Evolutionary conservation across 1,140 invertebrate species (phyloP), one percentile per base, ranked within the genome.

Genomic region (Trachelipus rathkii): DNA sequence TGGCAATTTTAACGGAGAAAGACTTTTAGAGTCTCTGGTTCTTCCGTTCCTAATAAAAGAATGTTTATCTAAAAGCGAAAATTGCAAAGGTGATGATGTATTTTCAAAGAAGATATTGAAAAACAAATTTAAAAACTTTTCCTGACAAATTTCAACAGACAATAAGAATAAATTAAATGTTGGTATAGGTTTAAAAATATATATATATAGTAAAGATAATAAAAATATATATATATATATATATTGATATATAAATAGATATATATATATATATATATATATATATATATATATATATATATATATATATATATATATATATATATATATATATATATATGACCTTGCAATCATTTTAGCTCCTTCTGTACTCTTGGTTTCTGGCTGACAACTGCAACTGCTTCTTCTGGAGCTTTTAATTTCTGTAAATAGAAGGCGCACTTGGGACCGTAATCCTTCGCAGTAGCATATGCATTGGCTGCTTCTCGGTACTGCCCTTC

Each of bases 401-500:
- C 94, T 81, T 94, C 91, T 85, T 98, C 95, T 0, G 96, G 95
- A 87, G 96, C 95, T 84, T 96, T 95, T 13, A 98, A 87, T 84
- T 95, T 89, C 78, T 98, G 94, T 46, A 99, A 86, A n/a, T 84
- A 97, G 92, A 4, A 99, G 89, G 77, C 94, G 87, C 53, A 98
- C 94, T 68, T 95, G 93, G 80, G 93, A 84, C 99, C 96, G 83
- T 92, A 93, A 84, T 99, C 97, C 77, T 93, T 92, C 0, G 96
- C 96, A 80, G 89, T 90, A 81, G 93, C 89, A 84, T 97, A 99
- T 0, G 95, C 95, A 79, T 90, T 89, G 21, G 91, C 91, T 23
- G 97, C 97, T 79, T 97, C 94, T 81, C 92, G 89, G 84, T 93
- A 98, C 82, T 94, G 91, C 3, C 96, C 95, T 83, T 98, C 96